These are phyloP conservation scores for Nematolebias whitei DNA, from an alignment of 2,113 vertebrate genomes.

Conservation along the genomic window DNA sequence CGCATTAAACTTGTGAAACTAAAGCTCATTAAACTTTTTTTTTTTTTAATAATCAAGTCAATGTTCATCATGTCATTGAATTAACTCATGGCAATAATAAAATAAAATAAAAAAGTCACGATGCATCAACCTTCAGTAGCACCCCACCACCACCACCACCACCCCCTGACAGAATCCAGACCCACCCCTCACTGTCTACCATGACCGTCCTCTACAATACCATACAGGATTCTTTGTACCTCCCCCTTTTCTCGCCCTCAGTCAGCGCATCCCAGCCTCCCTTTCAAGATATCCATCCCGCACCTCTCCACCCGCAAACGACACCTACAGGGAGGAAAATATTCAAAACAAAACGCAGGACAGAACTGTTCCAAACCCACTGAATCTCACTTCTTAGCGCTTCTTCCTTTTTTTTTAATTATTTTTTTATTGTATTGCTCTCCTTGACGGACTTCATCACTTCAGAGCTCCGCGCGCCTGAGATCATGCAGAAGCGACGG, in stretches of 20 bases:
- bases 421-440: constrained; percentile 37
- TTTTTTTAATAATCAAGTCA: no score
- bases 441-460: constrained; percentile 69
- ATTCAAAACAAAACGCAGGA: constrained; percentile 18
- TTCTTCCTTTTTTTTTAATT: constrained; percentile 35
- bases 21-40: no score
- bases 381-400: constrained; percentile 59
- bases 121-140: constrained; percentile 53
- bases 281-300: constrained; percentile 73
- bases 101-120: constrained; percentile 60
- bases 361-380: constrained; percentile 66
- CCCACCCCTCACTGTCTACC: constrained; percentile 79
- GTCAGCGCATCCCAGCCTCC: constrained; percentile 72
- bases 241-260: constrained; percentile 79
- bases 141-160: constrained; percentile 49
- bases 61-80: no score
- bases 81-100: no score
- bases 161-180: constrained; percentile 65
- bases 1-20: no score
- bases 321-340: constrained; percentile 34
- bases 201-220: constrained; percentile 79
- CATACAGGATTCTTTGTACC: constrained; percentile 79
- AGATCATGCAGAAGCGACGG: constrained; percentile 71
- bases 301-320: constrained; percentile 69
- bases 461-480: constrained; percentile 64